Base-by-base conservation (phyloP, 2,113 vertebrate species). In the Lophochroa leadbeateri region DNA sequence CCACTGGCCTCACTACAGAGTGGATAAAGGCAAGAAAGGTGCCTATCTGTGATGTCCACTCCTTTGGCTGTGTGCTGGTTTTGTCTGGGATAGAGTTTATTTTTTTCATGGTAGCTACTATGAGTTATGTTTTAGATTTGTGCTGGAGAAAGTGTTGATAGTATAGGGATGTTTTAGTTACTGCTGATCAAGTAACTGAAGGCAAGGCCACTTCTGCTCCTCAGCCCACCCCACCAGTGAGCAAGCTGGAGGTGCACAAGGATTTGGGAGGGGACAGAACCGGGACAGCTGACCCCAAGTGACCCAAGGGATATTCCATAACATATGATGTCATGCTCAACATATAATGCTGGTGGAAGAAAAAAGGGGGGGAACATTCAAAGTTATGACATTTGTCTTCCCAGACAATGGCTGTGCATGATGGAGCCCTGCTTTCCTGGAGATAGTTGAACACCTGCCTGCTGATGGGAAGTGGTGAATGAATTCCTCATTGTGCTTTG, bases 371-470 rank as follows among this genome's bases (percentile, higher is more conserved):
- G 17, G 12, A 18, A 33, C 31, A 10, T 47, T 41, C 25, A 25
- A 12, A 67, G 58, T 47, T 7, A 41, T 0, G 0, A 3, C 3
- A 23, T 37, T 86, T 55, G 1, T 55, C 29, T 75, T 31, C 53
- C 52, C 46, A 68, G 47, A 46, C 28, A 61, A 43, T 31, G 13
- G n/a, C 41, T 27, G 35, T 10, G 3, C 5, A 6, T 31, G n/a
- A 53, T 24, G 14, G 46, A 61, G 25, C 10, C 18, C 13, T 13
- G 21, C 25, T 47, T 52, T 68, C 52, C n/a, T 67, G 39, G 60
- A 28, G 3, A 13, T 47, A 25, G 25, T 35, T 75, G 35, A 63
- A 55, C 61, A 69, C 35, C 76, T 63, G 46, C 39, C n/a, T 68
- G 76, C 25, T 41, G 41, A 17, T 25, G 41, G 46, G 35, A 63